Evolutionary conservation across 2,797 vertebrate species (phyloP), one percentile per base, ranked within the genome.

Genomic region (Eospalax fontanierii): DNA sequence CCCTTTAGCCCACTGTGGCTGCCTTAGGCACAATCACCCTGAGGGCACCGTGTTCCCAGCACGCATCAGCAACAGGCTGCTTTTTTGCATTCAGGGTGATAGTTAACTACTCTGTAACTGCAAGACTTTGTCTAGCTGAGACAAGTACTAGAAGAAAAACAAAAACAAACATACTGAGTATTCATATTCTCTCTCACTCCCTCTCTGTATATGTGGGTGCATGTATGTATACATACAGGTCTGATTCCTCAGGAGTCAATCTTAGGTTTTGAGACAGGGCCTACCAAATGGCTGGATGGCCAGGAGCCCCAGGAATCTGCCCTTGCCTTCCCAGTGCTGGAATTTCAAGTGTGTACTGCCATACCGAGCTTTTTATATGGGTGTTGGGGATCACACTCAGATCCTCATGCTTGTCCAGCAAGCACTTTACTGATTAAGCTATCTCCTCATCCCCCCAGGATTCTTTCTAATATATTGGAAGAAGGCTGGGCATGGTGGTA

Each of bases 91-190:
- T 91, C 61, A 28, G 24, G 65, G 50, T 46, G 91, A 85, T 43
- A 76, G 12, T 46, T 26, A 73, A 80, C 85, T 59, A 38, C 35
- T 54, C 38, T 6, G 0, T 18, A 82, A 65, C 63, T 24, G 4
- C 4, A 46, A 54, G 95, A 93, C 75, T 89, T 33, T 96, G 96
- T 92, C 93, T 95, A 91, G 95, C 82, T n/a, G 30, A 97, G 97
- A 90, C 50, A 80, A 89, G 74, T 35, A 80, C 24, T 91, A 30
- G 87, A 82, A 81, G 81, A 90, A 97, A 97, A 97, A 74, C 35
- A 90, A 97, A 97, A 97, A 74, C 35, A 98, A 93, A 97, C 28
- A 71, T 28, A 54, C 30, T 8, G 35, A 74, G 61, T 63, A 75
- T n/a, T 61, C 33, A 28, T 43, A 22, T 76, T 7, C 6, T 71